A percentile compares a stretch with the other conserved stretches of the same genome.
Conservation (phyloP, 2,113 vertebrate genomes). For the Dipodomys ordii region DNA sequence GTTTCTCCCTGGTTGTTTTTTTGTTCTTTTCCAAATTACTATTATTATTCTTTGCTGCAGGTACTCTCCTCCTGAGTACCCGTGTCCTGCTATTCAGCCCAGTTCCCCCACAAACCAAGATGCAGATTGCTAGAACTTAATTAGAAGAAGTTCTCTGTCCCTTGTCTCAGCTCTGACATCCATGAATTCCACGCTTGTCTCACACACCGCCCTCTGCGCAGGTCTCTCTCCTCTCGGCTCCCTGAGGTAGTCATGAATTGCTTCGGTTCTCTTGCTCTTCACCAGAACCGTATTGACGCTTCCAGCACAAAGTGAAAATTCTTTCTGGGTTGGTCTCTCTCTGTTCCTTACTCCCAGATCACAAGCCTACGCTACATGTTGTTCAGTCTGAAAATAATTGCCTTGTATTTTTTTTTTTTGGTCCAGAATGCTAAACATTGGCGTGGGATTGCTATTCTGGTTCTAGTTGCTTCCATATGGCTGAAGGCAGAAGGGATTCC, state of each 20-base stretch:
- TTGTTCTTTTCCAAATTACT: background rate
- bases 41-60: background rate
- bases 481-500: background rate
- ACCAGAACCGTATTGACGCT: background rate
- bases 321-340: background rate
- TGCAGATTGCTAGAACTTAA: background rate
- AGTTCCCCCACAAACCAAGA: fast-evolving
- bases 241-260: background rate
- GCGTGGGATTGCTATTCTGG: background rate
- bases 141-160: too few relatives aligned
- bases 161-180: background rate
- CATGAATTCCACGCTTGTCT: background rate
- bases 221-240: background rate
- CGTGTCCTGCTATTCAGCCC: background rate
- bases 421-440: constrained; percentile 6
- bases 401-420: background rate
- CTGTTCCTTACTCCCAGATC: background rate
- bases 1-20: background rate
- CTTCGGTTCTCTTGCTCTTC: background rate
- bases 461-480: background rate
- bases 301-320: background rate
- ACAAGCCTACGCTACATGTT: background rate
- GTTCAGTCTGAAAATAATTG: constrained; percentile 12
- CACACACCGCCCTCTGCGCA: fast-evolving
- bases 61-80: background rate